Evolutionary conservation across 2,797 vertebrate genomes (phyloP), one percentile per base, ranked within the genome.

Genomic region (Mareca penelope): DNA sequence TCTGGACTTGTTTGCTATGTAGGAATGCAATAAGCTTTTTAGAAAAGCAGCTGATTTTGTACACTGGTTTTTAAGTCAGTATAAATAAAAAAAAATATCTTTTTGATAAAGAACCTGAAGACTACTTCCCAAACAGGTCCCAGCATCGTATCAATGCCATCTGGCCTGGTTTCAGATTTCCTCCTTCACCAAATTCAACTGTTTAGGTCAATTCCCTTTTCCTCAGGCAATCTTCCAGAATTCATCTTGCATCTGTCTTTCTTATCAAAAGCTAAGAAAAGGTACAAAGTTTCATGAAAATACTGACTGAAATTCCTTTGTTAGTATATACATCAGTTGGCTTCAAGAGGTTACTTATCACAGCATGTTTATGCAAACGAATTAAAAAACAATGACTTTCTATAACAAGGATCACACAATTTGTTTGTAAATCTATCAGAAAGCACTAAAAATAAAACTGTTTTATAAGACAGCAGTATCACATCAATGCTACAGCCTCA

Each of bases 201-300:
- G 6, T 57, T 77, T 16, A 69, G 63, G 31, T 7, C 18, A 55
- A 7, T 31, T 57, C 33, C 12, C 14, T 39, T 83, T 48, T 78
- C 48, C 40, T 83, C 50, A 2, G 0, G 26, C 67, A 87, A 80
- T 60, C 29, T 72, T 57, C 44, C 3, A 83, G 39, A 37, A 10
- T 19, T 81, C 28, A 56, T 65, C 86, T 75, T 52, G 6, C 22
- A 65, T 26, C 42, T 60, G 33, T 17, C 35, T 46, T 76, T 83
- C 56, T 57, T 88, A 64, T 57, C 22, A 88, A 94, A 87, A 46
- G 17, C 21, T 65, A 21, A 75, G 82, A 80, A 78, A 82, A 71
- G 8, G 48, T 42, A 52, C 24, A 21, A 73, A 55, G 17, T 55
- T 80, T 71, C 60, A 70, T 23, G 22, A 48, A 85, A 89, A 16